Conservation (phyloP, 2,888 invertebrate genomes). For the Ceriagrion tenellum region DNA sequence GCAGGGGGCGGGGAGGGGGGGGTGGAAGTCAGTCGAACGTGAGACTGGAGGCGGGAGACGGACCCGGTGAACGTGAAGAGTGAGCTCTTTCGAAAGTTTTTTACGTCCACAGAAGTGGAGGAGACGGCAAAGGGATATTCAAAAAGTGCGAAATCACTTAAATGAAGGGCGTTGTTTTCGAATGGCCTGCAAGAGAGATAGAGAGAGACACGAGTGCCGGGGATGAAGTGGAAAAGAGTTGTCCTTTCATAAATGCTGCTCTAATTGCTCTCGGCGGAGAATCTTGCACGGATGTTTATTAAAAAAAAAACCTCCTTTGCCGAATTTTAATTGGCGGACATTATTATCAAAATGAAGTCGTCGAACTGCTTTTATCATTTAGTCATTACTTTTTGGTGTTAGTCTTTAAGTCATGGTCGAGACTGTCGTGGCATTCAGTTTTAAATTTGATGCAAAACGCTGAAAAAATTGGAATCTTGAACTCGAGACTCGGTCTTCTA, state of each 20-base stretch:
- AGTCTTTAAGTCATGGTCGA: background rate
- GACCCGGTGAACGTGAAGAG: background rate
- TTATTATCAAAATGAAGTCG: background rate
- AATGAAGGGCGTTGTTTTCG: constrained; percentile 47
- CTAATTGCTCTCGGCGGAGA: constrained; percentile 34
- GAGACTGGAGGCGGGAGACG: background rate
- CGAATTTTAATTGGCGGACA: constrained; percentile 8
- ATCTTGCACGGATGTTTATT: background rate
- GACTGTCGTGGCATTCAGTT: background rate
- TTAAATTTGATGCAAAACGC: background rate
- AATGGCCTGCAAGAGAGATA: background rate
- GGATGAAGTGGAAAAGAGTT: background rate
- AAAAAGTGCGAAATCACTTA: constrained; percentile 59
- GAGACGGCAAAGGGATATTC: constrained; percentile 3
- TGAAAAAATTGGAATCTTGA: background rate
- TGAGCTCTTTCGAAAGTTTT: constrained; percentile 18
- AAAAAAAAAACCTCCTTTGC: background rate
- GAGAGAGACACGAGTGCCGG: constrained; percentile 1
- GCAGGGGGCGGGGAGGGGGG: background rate
- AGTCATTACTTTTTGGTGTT: background rate
- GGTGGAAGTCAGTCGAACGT: background rate
- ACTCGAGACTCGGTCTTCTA: background rate
- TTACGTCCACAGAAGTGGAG: background rate
- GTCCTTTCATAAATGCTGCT: background rate
- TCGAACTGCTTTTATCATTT: background rate